These are phyloP conservation scores for Rhopilema esculentum DNA, from an alignment of 30 jellyfish, hydroid and myxozoan species.

Conservation along the genomic window DNA sequence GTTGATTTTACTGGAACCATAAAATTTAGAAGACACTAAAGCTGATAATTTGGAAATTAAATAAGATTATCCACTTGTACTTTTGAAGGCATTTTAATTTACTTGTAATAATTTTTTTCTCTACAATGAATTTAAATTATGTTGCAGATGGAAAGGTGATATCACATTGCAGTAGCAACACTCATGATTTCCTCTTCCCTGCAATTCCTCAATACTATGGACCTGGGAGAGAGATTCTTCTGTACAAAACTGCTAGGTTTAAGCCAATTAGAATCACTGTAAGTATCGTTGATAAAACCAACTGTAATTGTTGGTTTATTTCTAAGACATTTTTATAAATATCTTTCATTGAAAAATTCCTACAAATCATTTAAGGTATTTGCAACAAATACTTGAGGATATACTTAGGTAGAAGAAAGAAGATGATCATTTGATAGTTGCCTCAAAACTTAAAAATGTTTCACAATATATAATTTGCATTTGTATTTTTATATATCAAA, in stretches of 20 bases:
- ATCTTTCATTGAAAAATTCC: neutral
- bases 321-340: neutral
- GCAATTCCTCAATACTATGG: constrained; percentile 99
- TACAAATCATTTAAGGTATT: neutral
- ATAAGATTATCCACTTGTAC: no score
- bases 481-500: no score
- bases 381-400: neutral
- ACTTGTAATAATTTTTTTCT: neutral
- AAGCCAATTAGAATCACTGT: constrained; percentile 97
- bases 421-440: no score
- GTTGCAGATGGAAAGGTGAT: constrained; percentile 94
- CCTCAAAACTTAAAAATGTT: no score
- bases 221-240: constrained; percentile 94
- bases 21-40: no score
- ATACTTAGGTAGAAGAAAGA: neutral
- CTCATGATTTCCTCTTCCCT: constrained; percentile 95
- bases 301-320: neutral
- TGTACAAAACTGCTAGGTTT: constrained; percentile 95
- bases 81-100: no score
- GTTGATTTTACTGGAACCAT: no score
- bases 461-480: no score
- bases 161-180: constrained; percentile 98
- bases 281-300: constrained; percentile 21
- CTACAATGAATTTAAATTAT: neutral
- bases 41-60: no score